Conservation (phyloP, 37 sponge, comb jelly and placozoan species). For the Haliclona indistincta region DNA sequence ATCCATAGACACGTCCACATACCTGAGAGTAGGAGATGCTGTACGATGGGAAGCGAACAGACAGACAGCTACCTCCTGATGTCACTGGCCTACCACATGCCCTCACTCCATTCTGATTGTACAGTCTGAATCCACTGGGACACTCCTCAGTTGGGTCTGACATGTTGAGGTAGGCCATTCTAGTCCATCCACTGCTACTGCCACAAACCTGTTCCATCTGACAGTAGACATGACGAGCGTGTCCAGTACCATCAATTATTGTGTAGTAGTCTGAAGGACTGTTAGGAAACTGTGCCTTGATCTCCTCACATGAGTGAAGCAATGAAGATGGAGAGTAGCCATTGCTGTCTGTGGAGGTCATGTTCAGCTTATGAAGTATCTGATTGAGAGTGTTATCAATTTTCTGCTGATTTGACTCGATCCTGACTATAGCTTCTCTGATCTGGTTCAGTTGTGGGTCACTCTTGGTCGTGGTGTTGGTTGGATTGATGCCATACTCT, state of each 20-base stretch:
- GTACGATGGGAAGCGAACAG: not conserved
- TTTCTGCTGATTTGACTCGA: too few relatives aligned
- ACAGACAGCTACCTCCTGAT: not conserved
- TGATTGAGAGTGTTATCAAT: too few relatives aligned
- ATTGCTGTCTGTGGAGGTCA: too few relatives aligned
- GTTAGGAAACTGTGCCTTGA: not conserved
- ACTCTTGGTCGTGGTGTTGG: too few relatives aligned
- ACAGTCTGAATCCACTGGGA: slow-evolving; percentile 6
- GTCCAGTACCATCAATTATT: not conserved
- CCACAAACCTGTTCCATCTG: slow-evolving; percentile 15
- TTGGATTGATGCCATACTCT: too few relatives aligned
- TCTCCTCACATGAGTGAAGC: not conserved
- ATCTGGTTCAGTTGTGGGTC: too few relatives aligned
- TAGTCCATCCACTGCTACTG: slow-evolving; percentile 1
- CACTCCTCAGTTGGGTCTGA: slow-evolving; percentile 8
- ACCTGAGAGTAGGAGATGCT: slow-evolving; percentile 10
- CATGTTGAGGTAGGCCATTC: slow-evolving; percentile 23
- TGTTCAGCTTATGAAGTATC: too few relatives aligned
- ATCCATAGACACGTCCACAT: slow-evolving; percentile 13
- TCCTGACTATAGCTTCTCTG: too few relatives aligned
- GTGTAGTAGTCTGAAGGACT: slow-evolving; percentile 5
- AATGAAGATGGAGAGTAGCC: not conserved
- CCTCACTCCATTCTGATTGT: slow-evolving; percentile 3
- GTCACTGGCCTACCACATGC: slow-evolving; percentile 5
- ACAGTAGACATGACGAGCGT: slow-evolving; percentile 19